Evolutionary conservation across 2,888 invertebrate genomes (phyloP), one percentile per base, ranked within the genome.

Genomic region (Andricus curvator): DNA sequence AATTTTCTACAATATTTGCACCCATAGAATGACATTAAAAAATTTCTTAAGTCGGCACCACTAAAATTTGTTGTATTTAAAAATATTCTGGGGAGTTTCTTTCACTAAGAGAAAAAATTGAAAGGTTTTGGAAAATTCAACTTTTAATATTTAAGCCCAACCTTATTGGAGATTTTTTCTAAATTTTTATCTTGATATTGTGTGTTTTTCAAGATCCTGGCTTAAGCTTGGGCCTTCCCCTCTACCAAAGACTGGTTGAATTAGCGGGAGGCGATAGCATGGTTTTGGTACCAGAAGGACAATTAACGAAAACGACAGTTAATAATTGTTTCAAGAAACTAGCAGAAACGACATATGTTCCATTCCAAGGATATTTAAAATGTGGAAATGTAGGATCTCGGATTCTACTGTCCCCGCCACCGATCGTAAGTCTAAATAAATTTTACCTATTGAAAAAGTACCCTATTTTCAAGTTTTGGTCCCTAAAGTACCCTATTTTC

Each of bases 201-300:
- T 80, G n/a, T 67, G 76, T 68, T 70, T 79, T 79, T 77, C 15
- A 29, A 92, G 92, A 92, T 87, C 80, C 87, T 15, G 87, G 88
- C 79, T 88, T 92, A 81, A 85, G 93, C 92, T 86, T 92, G 93
- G 95, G 96, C 25, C 94, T 96, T 91, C 95, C 96, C 11, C 92
- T 96, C 11, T 97, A 97, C 92, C 96, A 98, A 91, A 95, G 96
- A 91, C 94, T 98, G 62, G 95, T 97, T 65, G 97, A 98, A 87
- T 91, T 96, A 29, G 96, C 96, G 66, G 95, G 96, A 29, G 94
- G 95, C 37, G 95, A 95, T 84, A 96, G 96, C 80, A 91, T 93
- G 62, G 93, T 96, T 67, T 93, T 94, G 81, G 89, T 94, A 20
- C 95, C 95, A 2, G 96, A 96, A 82, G 94, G 93, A 79, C 92